Percentiles rank a stretch among this genome's conserved stretches.
Conservation (phyloP, 2,888 invertebrate species). For the Drosophila leonis region DNA sequence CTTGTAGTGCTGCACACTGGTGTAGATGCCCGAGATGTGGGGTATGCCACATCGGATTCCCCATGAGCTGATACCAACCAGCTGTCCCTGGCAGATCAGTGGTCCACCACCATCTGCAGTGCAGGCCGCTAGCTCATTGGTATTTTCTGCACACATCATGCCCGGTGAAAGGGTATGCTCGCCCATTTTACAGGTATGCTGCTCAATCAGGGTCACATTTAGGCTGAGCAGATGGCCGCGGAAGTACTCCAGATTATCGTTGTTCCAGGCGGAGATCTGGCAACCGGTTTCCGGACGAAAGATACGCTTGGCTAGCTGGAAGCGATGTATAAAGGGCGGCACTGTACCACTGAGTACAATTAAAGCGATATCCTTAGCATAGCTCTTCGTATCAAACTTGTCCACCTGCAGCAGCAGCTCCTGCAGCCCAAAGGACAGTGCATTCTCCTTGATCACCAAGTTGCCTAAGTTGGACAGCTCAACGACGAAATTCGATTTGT, state of each 20-base stretch:
- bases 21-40: conserved; percentile 91
- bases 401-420: not conserved
- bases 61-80: conserved; percentile 93
- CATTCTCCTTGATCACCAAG: not conserved
- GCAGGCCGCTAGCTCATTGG: conserved; percentile 89
- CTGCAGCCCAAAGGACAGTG: not conserved
- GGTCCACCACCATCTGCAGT: conserved; percentile 95
- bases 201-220: not conserved
- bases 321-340: not conserved
- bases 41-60: conserved; percentile 91
- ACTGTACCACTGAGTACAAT: not conserved
- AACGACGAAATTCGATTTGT: conserved; percentile 11
- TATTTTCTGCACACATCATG: conserved; percentile 91
- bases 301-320: not conserved
- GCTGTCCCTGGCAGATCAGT: conserved; percentile 87
- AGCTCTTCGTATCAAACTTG: conserved; percentile 10
- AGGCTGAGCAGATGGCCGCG: not conserved
- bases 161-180: conserved; percentile 74
- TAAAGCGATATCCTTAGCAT: conserved; percentile 25
- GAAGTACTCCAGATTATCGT: not conserved
- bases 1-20: conserved; percentile 86
- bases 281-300: not conserved
- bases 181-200: not conserved
- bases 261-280: conserved; percentile 24
- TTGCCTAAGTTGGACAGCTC: conserved; percentile 59